A percentile compares a stretch with the other conserved stretches of the same genome.
phyloP scores from a whole-genome alignment of 2,797 vertebrate species.

The Acanthornis magna region DNA sequence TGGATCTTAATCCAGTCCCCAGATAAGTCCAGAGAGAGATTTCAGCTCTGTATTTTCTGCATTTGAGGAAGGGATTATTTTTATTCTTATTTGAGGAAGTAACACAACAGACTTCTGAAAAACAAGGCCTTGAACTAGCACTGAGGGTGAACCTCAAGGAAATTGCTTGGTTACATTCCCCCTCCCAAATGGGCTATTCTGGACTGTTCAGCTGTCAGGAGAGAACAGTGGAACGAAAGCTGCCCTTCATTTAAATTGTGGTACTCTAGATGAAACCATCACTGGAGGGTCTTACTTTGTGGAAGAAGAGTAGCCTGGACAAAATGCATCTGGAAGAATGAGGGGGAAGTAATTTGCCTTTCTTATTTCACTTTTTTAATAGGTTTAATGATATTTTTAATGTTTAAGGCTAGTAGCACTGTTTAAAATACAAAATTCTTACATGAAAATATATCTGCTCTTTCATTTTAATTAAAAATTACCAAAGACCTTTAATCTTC shows the following conservation, averaged over 20 bases:
- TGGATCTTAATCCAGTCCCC: neutral
- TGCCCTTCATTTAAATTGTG: neutral
- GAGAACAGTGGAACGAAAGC: neutral
- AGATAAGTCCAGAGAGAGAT: neutral
- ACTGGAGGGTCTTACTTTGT: neutral
- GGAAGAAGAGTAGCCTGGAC: neutral
- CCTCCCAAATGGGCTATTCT: neutral
- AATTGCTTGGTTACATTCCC: neutral
- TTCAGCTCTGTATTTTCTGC: neutral
- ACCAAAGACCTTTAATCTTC: neutral
- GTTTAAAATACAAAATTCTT: neutral
- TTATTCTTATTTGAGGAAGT: neutral
- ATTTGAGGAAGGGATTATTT: neutral
- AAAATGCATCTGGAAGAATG: rapidly evolving
- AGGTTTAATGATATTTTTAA: neutral
- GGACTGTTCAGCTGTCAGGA: neutral
- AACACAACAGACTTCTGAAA: neutral
- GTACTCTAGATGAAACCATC: neutral
- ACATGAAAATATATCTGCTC: neutral
- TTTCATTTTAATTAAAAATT: neutral
- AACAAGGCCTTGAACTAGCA: neutral
- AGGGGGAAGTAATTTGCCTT: neutral
- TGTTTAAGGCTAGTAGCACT: neutral
- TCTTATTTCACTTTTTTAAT: neutral
- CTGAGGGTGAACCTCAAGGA: neutral